Evolutionary conservation across 2,797 vertebrate species (phyloP).

Genomic region (Pogonophryne albipinna): DNA sequence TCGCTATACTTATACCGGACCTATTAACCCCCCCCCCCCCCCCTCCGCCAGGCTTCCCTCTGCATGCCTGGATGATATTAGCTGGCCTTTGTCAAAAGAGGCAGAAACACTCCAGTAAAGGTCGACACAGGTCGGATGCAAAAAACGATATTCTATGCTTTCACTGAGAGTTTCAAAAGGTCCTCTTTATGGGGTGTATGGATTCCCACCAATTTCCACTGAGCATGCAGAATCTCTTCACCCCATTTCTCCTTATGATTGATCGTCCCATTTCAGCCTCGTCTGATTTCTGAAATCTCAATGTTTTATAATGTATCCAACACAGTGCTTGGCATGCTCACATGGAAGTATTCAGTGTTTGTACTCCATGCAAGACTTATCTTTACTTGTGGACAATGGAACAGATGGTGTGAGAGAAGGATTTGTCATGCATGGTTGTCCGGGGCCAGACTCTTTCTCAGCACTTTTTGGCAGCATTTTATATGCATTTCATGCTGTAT

Average conservation of each 20-base stretch:
- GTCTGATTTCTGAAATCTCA: conserved; percentile 52
- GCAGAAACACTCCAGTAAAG: conserved; percentile 43
- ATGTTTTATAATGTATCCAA: conserved; percentile 59
- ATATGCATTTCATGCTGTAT: conserved; percentile 73
- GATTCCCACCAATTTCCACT: conserved; percentile 49
- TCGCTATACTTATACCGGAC: conserved; percentile 8
- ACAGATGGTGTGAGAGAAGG: conserved; percentile 81
- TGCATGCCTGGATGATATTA: conserved; percentile 40
- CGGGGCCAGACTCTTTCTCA: conserved; percentile 74
- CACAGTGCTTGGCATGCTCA: conserved; percentile 62
- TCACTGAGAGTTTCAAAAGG: conserved; percentile 71
- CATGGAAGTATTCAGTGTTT: conserved; percentile 64
- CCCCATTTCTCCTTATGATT: conserved; percentile 23
- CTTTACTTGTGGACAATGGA: conserved; percentile 79
- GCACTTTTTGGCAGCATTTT: conserved; percentile 78
- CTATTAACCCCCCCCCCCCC: conserved; percentile 24
- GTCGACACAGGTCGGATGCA: conserved; percentile 66
- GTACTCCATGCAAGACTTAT: conserved; percentile 74
- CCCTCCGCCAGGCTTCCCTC: conserved; percentile 2
- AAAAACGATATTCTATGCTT: conserved; percentile 57
- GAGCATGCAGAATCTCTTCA: conserved; percentile 34
- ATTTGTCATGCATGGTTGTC: conserved; percentile 81
- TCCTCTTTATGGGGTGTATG: conserved; percentile 57
- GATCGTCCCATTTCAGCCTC: conserved; percentile 43
- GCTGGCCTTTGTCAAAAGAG: conserved; percentile 50